phyloP scores from a whole-genome alignment of 2,113 vertebrate species.

The Siniperca chuatsi region DNA sequence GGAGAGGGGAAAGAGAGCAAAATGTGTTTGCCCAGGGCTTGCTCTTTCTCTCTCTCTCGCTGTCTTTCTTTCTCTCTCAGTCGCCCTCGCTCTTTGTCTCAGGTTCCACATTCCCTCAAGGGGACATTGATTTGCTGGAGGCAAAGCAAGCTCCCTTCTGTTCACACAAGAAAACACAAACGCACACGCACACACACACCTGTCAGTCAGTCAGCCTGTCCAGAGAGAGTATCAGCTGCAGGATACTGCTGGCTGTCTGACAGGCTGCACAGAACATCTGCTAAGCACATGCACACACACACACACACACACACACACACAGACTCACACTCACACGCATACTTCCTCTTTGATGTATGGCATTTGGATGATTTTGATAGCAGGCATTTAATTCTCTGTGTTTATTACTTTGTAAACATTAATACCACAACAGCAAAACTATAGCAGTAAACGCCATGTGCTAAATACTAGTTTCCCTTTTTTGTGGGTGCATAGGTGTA shows the following conservation, averaged over 20 bases:
- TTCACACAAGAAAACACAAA: conserved; percentile 47
- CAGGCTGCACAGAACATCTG: conserved; percentile 70
- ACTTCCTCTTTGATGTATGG: conserved; percentile 54
- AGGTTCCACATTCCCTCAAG: conserved; percentile 72
- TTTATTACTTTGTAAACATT: conserved; percentile 42
- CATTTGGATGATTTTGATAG: conserved; percentile 56
- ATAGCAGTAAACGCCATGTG: conserved; percentile 8
- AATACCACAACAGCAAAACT: conserved; percentile 12
- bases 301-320: conserved; percentile 1
- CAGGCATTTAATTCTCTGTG: conserved; percentile 38
- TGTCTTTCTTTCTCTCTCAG: conserved; percentile 48
- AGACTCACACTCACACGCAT: not conserved
- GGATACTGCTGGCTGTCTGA: conserved; percentile 65
- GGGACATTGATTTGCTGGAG: conserved; percentile 78
- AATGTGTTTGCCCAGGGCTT: conserved; percentile 68
- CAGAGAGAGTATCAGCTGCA: conserved; percentile 69
- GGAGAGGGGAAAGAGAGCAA: conserved; percentile 44
- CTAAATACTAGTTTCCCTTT: conserved; percentile 18
- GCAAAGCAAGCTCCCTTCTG: conserved; percentile 71
- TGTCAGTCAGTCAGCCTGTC: conserved; percentile 71
- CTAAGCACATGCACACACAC: conserved; percentile 19
- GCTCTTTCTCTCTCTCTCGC: conserved; percentile 50
- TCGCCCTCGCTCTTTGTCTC: conserved; percentile 67
- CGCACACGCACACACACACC: conserved; percentile 9
- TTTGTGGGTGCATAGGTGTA: not conserved